Evolutionary conservation across 2,888 invertebrate species (phyloP).

Genomic region (Tupiocoris notatus): DNA sequence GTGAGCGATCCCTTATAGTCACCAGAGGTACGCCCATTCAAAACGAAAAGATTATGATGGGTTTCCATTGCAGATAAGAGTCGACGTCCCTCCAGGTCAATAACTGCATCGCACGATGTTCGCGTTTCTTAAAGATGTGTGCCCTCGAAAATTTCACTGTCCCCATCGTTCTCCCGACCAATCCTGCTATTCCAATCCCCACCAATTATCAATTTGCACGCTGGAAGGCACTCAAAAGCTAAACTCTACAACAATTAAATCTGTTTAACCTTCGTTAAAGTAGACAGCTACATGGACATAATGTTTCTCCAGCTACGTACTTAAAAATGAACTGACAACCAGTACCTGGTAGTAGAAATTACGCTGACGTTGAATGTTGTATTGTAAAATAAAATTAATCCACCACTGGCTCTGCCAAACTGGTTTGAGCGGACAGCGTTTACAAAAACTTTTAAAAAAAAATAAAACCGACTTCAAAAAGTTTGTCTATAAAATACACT

Average conservation of each 20-base stretch:
- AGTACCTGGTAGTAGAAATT: neutral
- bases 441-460: too few relatives aligned
- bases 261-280: neutral
- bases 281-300: neutral
- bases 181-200: constrained; percentile 26
- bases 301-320: neutral
- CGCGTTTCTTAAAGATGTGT: neutral
- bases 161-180: neutral
- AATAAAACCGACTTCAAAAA: too few relatives aligned
- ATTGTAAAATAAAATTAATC: neutral
- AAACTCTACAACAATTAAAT: neutral
- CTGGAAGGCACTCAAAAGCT: neutral
- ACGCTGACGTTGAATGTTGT: neutral
- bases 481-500: too few relatives aligned
- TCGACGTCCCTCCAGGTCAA: neutral
- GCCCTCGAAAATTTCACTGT: constrained; percentile 3
- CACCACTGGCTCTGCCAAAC: constrained; percentile 16
- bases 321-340: neutral
- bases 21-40: constrained; percentile 15
- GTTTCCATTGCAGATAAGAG: constrained; percentile 5
- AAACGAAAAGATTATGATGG: neutral
- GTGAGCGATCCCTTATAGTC: neutral
- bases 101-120: neutral
- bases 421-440: neutral
- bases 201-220: constrained; percentile 6